Percentiles rank a stretch among this genome's conserved stretches.
Conservation (phyloP, 2,888 invertebrate species). For the Pimpla rufipes region DNA sequence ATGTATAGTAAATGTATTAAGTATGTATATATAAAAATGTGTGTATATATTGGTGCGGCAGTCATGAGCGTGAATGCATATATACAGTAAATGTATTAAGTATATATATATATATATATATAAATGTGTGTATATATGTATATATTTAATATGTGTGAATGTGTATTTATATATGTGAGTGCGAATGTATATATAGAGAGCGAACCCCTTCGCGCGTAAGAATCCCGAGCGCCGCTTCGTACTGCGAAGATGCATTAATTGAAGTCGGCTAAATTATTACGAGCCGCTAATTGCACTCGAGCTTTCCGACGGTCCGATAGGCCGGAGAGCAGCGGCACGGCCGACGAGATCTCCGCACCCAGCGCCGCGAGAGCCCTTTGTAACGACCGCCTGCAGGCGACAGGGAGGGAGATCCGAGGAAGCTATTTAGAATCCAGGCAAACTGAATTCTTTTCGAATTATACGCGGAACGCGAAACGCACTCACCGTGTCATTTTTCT, state of each 20-base stretch:
- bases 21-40: neutral
- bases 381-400: slow-evolving; percentile 50
- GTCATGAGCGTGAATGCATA: neutral
- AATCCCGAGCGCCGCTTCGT: slow-evolving; percentile 54
- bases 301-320: slow-evolving; percentile 59
- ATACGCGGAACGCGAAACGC: neutral
- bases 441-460: slow-evolving; percentile 26
- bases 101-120: neutral
- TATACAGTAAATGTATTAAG: neutral
- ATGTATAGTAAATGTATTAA: slow-evolving; percentile 7
- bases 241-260: slow-evolving; percentile 80
- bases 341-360: slow-evolving; percentile 34
- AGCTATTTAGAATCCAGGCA: slow-evolving; percentile 34
- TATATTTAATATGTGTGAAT: neutral
- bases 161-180: neutral
- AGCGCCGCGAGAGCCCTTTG: slow-evolving; percentile 43
- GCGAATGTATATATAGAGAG: neutral
- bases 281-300: slow-evolving; percentile 81
- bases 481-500: slow-evolving; percentile 5
- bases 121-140: no score
- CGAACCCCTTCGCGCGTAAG: slow-evolving; percentile 25
- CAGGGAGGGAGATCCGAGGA: slow-evolving; percentile 26
- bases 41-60: slow-evolving; percentile 14
- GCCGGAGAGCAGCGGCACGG: slow-evolving; percentile 14
- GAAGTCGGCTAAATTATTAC: slow-evolving; percentile 83